Evolutionary conservation across 2,113 vertebrate genomes (phyloP), one percentile per base, ranked within the genome.

Genomic region (Amia ocellicauda): DNA sequence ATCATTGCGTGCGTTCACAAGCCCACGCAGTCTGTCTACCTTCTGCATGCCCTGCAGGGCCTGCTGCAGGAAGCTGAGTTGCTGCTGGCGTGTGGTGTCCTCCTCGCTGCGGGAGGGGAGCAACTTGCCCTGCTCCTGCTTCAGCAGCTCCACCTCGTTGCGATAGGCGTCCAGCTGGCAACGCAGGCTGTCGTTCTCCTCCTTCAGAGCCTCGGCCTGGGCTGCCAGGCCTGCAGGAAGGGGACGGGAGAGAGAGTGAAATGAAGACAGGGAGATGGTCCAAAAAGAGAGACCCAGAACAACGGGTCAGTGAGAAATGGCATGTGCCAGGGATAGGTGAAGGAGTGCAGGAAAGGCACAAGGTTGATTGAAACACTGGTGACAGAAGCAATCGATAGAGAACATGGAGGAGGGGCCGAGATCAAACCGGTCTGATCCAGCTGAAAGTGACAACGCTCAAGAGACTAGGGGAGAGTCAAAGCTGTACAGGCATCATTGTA

Each of bases 31-130:
- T n/a, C n/a, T n/a, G n/a, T 2, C 20, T 85, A 98, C 96, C 94
- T 97, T 95, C 76, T 98, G 94, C 95, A 97, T 96, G 73, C 94
- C 94, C 78, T 97, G 95, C 55, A 98, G 86, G 40, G 95, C 92
- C 83, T 98, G 94, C 75, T 98, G 94, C 13, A 98, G 89, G 74
- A 98, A 92, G 74, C 88, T 92, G 81, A 98, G 85, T 74, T 98
- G 93, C 80, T 98, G 94, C 7, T 94, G 91, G 76, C 93, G 94
- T 28, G 89, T 91, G 66, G 78, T 79, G 62, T 97, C 94, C 60
- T 96, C 94, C 7, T 94, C 95, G 3, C 83, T 86, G 69, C 80
- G 83, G 22, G 77, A 75, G 4, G 82, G 85, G 60, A 83, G 84
- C 9, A 80, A 85, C 78, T 94, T 94, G 80, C 91, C 92, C 67